A percentile compares a stretch with the other conserved stretches of the same genome.
phyloP scores from a whole-genome alignment of 2,113 vertebrate species.

The Dissostichus mawsoni region DNA sequence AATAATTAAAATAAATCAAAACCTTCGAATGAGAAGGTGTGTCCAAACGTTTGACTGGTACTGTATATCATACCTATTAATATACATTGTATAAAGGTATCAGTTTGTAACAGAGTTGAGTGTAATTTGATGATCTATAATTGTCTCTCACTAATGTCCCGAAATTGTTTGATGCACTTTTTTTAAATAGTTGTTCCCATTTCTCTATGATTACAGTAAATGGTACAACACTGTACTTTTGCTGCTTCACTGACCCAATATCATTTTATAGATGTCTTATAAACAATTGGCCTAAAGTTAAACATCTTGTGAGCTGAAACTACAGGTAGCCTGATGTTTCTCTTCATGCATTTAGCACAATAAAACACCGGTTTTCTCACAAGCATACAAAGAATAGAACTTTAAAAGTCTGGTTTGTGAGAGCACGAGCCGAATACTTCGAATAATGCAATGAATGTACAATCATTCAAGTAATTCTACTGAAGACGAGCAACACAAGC shows the following conservation, averaged over 20 bases:
- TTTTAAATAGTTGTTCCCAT: background rate
- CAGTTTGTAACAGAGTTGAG: too few relatives aligned
- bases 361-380: too few relatives aligned
- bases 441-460: background rate
- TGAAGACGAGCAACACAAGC: conserved; percentile 4
- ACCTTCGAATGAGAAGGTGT: too few relatives aligned
- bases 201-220: background rate
- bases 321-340: background rate
- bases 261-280: background rate
- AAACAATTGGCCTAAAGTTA: background rate
- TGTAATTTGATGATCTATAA: too few relatives aligned
- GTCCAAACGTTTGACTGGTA: too few relatives aligned
- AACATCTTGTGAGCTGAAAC: background rate
- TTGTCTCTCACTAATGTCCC: too few relatives aligned
- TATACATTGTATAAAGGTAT: too few relatives aligned
- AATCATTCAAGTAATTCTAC: background rate
- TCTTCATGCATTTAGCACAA: background rate
- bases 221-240: background rate
- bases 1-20: too few relatives aligned
- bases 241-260: background rate
- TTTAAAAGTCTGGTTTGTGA: background rate
- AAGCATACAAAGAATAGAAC: too few relatives aligned
- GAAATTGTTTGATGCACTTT: background rate
- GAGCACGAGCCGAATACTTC: background rate
- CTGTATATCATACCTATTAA: too few relatives aligned